Base-by-base conservation (phyloP, 2,113 vertebrate genomes). In the Mobula hypostoma region DNA sequence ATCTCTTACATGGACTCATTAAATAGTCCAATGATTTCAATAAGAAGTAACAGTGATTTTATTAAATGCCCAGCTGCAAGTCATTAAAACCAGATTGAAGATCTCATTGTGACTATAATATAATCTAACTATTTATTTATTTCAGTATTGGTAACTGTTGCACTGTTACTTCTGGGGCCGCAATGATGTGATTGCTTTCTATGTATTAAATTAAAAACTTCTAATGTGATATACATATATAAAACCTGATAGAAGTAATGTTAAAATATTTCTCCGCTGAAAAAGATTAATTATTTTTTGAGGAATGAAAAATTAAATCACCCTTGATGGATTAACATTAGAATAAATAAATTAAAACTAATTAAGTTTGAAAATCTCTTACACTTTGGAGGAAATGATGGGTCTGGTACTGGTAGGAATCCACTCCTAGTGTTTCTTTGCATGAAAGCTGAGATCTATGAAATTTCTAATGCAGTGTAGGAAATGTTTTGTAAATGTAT, bases 51-150 rank as follows among this genome's bases (percentile, higher is more conserved):
- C 85, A 90, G 85, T 68, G 85, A 90, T n/a, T 90, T 90, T 90
- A 90, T 90, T 90, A 90, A 90, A 90, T 90, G 85, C 85, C 85
- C 85, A 90, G 85, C 85, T 90, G 85, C 85, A 90, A 90, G 66
- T 66, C 85, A 90, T 90, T 90, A 66, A 90, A 90, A 66, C 58
- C 58, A 66, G 32, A 90, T 66, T 90, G 63, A 90, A 90, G 85
- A 68, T 90, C 61, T 66, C 61, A 90, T 88, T 88, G 58, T 66
- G 85, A 88, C 85, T 88, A 61, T 61, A 88, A 32, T 90, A 90
- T 90, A 90, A 90, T 63, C 61, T 66, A 85, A 85, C 82, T 85
- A 90, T 90, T 90, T 90, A 90, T 68, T 90, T 90, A 90, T 32
- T 90, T 90, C 61, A 66, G 29, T 90, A n/a, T 66, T 90, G 15